phyloP scores from a whole-genome alignment of 1,140 invertebrate genomes.

The Thaumatotibia leucotreta region DNA sequence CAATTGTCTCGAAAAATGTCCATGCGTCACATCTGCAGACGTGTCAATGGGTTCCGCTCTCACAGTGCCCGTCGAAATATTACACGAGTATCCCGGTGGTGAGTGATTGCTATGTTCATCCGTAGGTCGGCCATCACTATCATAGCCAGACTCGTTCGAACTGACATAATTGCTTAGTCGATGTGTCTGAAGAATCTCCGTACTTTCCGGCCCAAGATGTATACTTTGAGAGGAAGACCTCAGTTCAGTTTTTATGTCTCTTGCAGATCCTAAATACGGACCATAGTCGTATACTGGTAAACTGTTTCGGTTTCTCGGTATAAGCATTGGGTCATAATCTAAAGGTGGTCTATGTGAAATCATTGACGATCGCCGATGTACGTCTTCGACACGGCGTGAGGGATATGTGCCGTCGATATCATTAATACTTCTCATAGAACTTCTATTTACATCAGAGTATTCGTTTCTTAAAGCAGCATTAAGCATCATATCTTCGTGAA shows the following conservation, averaged over 20 bases:
- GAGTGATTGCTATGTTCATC: constrained; percentile 76
- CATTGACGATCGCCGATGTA: constrained; percentile 59
- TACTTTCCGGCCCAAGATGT: constrained; percentile 52
- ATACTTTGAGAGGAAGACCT: constrained; percentile 69
- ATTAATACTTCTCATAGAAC: constrained; percentile 66
- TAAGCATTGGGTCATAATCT: constrained; percentile 67
- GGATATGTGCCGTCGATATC: constrained; percentile 52
- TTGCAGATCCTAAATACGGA: constrained; percentile 54
- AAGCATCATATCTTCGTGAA: constrained; percentile 60
- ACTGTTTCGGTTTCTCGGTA: constrained; percentile 68
- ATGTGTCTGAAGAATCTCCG: constrained; percentile 67
- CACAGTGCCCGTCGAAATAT: constrained; percentile 41
- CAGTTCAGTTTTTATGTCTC: constrained; percentile 62
- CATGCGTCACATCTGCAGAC: constrained; percentile 38
- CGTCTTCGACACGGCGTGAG: constrained; percentile 42
- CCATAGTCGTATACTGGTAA: constrained; percentile 69
- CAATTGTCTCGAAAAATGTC: constrained; percentile 61
- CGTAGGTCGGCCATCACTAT: constrained; percentile 84
- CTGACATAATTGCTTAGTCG: constrained; percentile 83
- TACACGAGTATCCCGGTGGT: constrained; percentile 61
- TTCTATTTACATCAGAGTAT: constrained; percentile 54
- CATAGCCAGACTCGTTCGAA: constrained; percentile 90
- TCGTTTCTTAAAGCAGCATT: constrained; percentile 55
- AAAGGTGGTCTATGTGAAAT: constrained; percentile 60
- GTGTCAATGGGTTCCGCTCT: constrained; percentile 31